A percentile compares a stretch with the other conserved stretches of the same genome.
These are phyloP conservation scores for Byasa hedistus DNA, from an alignment of 2,888 invertebrate genomes.

Conservation along the genomic window DNA sequence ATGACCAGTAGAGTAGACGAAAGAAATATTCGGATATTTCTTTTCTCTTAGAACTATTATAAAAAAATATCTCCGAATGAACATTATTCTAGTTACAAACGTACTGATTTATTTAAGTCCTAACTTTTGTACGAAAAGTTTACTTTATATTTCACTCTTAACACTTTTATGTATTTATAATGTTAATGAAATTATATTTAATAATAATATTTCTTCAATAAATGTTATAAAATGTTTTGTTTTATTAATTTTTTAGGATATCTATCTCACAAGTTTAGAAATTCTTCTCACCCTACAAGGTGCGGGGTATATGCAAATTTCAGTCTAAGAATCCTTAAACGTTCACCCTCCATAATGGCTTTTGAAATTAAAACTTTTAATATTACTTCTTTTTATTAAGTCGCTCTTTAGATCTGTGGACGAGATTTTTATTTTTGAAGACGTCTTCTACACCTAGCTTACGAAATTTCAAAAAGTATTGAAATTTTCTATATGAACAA, in stretches of 20 bases:
- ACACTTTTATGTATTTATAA: too few relatives aligned
- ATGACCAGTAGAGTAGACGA: background rate
- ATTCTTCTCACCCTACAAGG: background rate
- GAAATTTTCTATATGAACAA: too few relatives aligned
- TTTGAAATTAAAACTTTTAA: slow-evolving; percentile 16
- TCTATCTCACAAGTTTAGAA: background rate
- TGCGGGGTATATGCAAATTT: slow-evolving; percentile 11
- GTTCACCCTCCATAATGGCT: slow-evolving; percentile 3
- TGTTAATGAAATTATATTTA: too few relatives aligned
- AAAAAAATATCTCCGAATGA: too few relatives aligned
- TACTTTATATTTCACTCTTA: too few relatives aligned
- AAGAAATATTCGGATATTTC: background rate
- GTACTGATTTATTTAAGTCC: too few relatives aligned
- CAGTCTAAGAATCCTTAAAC: slow-evolving; percentile 8
- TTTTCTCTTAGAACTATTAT: background rate
- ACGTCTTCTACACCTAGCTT: too few relatives aligned
- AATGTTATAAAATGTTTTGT: too few relatives aligned
- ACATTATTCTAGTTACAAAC: too few relatives aligned
- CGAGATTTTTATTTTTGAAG: background rate
- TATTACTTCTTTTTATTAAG: background rate
- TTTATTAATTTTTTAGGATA: background rate
- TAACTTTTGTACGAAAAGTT: too few relatives aligned
- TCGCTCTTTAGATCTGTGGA: background rate
- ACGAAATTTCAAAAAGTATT: too few relatives aligned
- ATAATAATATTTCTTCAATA: too few relatives aligned